Conservation (phyloP, 2,113 vertebrate species). For the Hypanus sabinus region DNA sequence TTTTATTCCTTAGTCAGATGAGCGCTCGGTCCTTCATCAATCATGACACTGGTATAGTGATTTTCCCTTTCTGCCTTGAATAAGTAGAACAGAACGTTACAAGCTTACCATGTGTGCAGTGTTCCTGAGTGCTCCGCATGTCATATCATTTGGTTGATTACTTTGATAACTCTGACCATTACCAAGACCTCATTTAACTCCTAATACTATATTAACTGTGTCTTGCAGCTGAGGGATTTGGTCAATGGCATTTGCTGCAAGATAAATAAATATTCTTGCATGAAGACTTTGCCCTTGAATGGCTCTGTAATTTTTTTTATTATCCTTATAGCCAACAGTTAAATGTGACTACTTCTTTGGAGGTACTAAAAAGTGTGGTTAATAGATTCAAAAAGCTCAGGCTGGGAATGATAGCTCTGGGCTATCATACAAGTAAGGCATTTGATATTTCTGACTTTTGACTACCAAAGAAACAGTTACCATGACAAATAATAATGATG, state of each 20-base stretch:
- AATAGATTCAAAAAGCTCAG: neutral
- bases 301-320: neutral
- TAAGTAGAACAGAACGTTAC: too few relatives aligned
- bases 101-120: neutral
- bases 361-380: neutral
- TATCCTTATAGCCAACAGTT: neutral
- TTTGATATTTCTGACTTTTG: neutral
- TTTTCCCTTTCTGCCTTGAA: neutral
- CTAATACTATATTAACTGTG: neutral
- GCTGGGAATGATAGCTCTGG: neutral
- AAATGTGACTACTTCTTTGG: neutral
- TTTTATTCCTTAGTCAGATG: neutral
- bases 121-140: neutral
- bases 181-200: neutral
- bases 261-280: neutral
- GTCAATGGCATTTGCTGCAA: neutral
- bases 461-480: neutral
- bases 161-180: neutral
- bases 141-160: neutral
- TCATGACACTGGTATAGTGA: neutral
- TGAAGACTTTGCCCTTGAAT: neutral
- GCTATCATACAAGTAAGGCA: neutral
- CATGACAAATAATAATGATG: conserved; percentile 17
- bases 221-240: neutral
- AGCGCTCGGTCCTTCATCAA: neutral